phyloP scores from a whole-genome alignment of 1,140 invertebrate genomes.

The Acromyrmex echinatior region DNA sequence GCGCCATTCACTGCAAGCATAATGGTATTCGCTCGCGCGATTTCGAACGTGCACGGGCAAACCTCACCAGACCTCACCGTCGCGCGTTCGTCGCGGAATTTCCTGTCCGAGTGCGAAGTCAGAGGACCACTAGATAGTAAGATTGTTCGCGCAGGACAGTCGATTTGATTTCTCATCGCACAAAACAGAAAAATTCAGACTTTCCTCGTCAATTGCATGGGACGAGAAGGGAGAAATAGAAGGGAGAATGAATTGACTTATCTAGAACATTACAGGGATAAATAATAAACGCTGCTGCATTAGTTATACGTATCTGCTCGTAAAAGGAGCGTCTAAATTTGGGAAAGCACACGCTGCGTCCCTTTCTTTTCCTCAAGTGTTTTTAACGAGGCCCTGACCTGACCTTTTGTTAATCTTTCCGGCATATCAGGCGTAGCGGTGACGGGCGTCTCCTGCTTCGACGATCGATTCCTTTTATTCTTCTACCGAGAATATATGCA shows the following conservation, averaged over 20 bases:
- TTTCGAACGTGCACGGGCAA: neutral
- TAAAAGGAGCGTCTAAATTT: conserved; percentile 18
- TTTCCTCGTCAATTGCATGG: neutral
- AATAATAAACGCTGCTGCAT: neutral
- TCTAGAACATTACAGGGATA: neutral
- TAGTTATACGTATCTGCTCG: neutral
- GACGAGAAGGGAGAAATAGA: neutral
- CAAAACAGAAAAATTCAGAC: neutral
- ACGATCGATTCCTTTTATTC: conserved; percentile 42
- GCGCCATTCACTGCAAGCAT: conserved; percentile 44
- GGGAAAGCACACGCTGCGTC: neutral
- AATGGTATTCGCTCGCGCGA: conserved; percentile 37
- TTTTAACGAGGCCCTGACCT: conserved; percentile 35
- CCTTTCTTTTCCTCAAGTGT: neutral
- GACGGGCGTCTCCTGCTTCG: neutral
- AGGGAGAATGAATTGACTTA: conserved; percentile 1
- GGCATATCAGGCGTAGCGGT: conserved; percentile 7
- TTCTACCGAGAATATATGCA: neutral
- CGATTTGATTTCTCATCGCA: conserved; percentile 4
- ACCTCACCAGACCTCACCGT: neutral
- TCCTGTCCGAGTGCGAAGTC: neutral
- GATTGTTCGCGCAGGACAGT: conserved; percentile 1
- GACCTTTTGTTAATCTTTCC: conserved; percentile 54
- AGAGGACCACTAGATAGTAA: no score
- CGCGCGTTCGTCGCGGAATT: conserved; percentile 17